These are phyloP conservation scores for Eurystomus gularis DNA, from an alignment of 2,113 vertebrate species.

Conservation along the genomic window DNA sequence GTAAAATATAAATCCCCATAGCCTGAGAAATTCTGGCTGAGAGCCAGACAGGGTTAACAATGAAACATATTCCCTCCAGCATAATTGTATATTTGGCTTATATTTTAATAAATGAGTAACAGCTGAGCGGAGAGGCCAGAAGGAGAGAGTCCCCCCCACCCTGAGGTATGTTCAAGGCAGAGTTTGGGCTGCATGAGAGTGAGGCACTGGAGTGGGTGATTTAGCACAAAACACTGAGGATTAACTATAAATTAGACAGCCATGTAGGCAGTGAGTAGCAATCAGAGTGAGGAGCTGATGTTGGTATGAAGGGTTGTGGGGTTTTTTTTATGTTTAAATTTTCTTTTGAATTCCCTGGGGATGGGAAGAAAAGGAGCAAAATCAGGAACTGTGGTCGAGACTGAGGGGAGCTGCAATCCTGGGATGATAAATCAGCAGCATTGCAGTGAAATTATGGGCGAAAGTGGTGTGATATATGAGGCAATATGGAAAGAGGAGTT, in stretches of 20 bases:
- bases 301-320: background rate
- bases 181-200: background rate
- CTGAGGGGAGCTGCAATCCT: background rate
- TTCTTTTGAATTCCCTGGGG: background rate
- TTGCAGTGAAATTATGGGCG: background rate
- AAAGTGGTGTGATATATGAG: background rate
- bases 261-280: background rate
- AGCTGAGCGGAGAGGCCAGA: constrained; percentile 45
- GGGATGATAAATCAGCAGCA: background rate
- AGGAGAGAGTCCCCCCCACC: background rate
- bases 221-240: background rate
- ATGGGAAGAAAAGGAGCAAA: background rate
- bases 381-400: background rate
- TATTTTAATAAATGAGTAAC: constrained; percentile 55
- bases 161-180: background rate
- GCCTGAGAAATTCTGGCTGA: background rate
- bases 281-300: background rate
- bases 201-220: background rate
- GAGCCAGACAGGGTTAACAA: constrained; percentile 23
- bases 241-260: background rate
- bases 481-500: background rate
- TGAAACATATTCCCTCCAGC: background rate
- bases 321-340: background rate
- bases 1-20: background rate
- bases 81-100: constrained; percentile 34